These are phyloP conservation scores for Caenorhabditis japonica DNA, from an alignment of 2,888 invertebrate genomes.

Conservation along the genomic window DNA sequence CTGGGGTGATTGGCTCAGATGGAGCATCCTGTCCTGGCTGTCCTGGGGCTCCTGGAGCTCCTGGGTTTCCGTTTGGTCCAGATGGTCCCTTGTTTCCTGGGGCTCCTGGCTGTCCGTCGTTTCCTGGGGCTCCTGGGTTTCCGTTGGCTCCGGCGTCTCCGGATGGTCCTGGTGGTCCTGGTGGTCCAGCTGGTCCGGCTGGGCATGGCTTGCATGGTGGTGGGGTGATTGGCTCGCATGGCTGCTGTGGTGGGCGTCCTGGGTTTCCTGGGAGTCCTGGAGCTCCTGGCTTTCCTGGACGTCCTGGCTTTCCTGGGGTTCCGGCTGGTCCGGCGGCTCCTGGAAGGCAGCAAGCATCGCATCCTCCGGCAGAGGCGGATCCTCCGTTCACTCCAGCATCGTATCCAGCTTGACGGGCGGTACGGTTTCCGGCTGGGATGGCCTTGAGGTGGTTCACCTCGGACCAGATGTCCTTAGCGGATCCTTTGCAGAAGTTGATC, in stretches of 20 bases:
- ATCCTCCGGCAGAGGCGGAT: conserved; percentile 60
- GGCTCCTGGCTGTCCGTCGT: conserved; percentile 62
- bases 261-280: conserved; percentile 67
- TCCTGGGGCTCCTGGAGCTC: conserved; percentile 71
- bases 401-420: conserved; percentile 67
- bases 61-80: conserved; percentile 67
- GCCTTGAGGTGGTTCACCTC: conserved; percentile 65
- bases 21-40: conserved; percentile 69
- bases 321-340: conserved; percentile 64
- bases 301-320: conserved; percentile 63
- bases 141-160: too few species aligned
- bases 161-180: too few species aligned
- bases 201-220: conserved; percentile 70
- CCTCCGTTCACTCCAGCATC: conserved; percentile 56
- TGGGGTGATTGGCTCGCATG: conserved; percentile 71
- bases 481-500: too few species aligned
- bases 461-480: too few species aligned
- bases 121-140: too few species aligned
- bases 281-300: conserved; percentile 62
- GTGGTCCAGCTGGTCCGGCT: conserved; percentile 65
- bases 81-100: conserved; percentile 67
- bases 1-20: conserved; percentile 64
- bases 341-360: conserved; percentile 70
- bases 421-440: conserved; percentile 63
- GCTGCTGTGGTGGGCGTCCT: conserved; percentile 61